Conservation (phyloP, 1,140 invertebrate species). For the Tetramorium parvispinum region DNA sequence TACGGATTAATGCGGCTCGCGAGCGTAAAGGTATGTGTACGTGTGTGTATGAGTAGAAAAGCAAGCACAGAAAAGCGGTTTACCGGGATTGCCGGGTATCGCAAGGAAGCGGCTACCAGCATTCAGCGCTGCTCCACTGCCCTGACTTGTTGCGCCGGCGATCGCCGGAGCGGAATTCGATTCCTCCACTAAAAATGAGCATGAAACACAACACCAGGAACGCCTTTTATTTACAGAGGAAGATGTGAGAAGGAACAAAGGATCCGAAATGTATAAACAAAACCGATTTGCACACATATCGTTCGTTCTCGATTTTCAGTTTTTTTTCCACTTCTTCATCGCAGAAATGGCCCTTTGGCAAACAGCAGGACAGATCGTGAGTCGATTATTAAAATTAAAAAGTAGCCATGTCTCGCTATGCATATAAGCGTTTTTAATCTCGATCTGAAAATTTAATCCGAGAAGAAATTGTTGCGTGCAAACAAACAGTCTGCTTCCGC, state of each 20-base stretch:
- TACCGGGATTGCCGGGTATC: constrained; percentile 87
- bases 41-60: constrained; percentile 32
- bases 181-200: constrained; percentile 86
- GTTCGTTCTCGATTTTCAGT: too few relatives aligned
- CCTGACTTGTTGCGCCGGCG: constrained; percentile 80
- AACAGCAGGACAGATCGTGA: neutral
- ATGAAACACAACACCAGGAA: constrained; percentile 79
- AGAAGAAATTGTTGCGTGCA: constrained; percentile 25
- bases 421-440: neutral
- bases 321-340: neutral
- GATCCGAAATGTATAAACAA: neutral
- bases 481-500: constrained; percentile 3
- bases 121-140: constrained; percentile 82
- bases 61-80: constrained; percentile 76
- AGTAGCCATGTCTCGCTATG: neutral
- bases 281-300: neutral
- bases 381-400: neutral
- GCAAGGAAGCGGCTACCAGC: constrained; percentile 90
- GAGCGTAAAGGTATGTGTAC: neutral
- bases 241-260: neutral
- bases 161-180: constrained; percentile 85
- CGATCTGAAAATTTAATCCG: constrained; percentile 23
- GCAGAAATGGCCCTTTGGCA: neutral
- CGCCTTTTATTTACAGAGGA: constrained; percentile 73
- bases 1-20: constrained; percentile 43